Conservation (phyloP, 2,888 invertebrate species). For the Trichopoda pennipes region DNA sequence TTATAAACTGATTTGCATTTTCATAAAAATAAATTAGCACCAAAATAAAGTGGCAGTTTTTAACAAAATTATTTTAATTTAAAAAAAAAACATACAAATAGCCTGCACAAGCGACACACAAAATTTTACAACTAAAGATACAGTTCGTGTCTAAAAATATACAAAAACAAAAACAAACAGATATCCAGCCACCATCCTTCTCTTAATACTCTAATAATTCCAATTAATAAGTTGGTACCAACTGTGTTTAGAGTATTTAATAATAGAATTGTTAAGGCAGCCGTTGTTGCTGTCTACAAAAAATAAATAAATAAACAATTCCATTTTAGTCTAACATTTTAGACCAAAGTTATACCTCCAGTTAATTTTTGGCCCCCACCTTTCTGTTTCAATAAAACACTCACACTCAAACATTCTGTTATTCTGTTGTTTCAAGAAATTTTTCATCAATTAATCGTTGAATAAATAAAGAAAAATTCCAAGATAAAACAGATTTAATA, state of each 20-base stretch:
- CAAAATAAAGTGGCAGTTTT: no score
- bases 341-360: conserved; percentile 15
- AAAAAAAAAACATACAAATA: no score
- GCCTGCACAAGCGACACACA: no score
- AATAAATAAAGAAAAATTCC: conserved; percentile 32
- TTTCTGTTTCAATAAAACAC: conserved; percentile 4
- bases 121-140: no score
- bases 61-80: no score
- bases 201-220: no score
- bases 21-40: no score
- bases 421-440: conserved; percentile 9
- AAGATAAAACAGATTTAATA: conserved; percentile 32
- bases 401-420: background rate
- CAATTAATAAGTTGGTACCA: background rate
- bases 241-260: background rate
- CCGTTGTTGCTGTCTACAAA: background rate
- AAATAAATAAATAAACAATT: conserved; percentile 9
- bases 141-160: no score
- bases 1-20: no score
- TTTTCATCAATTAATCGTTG: conserved; percentile 38
- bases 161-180: no score
- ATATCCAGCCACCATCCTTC: no score
- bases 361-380: conserved; percentile 38
- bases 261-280: conserved; percentile 3
- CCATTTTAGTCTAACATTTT: conserved; percentile 19